Percentiles rank a stretch among this genome's conserved stretches.
These are phyloP conservation scores for Suricata suricatta DNA, from an alignment of 2,113 vertebrate genomes.

Conservation along the genomic window DNA sequence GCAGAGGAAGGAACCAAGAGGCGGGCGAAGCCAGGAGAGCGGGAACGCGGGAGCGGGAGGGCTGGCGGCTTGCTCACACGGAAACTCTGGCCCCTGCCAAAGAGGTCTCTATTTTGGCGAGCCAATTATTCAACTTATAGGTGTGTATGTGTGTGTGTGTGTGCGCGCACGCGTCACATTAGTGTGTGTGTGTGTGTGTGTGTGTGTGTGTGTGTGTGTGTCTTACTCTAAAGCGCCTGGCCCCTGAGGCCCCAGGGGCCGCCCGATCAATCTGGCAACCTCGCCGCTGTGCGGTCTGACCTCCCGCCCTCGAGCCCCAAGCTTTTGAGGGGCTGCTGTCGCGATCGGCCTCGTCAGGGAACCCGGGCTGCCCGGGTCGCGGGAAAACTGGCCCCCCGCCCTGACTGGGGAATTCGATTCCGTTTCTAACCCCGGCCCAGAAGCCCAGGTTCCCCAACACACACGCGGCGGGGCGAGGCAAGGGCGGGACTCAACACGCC, in stretches of 20 bases:
- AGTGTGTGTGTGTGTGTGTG: too few relatives aligned
- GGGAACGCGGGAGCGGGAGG: constrained; percentile 62
- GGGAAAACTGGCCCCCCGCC: neutral
- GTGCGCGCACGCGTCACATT: neutral
- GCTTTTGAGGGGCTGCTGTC: neutral
- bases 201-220: neutral
- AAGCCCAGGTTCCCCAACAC: neutral
- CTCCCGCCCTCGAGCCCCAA: neutral
- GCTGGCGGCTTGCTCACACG: constrained; percentile 48
- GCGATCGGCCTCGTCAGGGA: neutral
- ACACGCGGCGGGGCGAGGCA: constrained; percentile 8
- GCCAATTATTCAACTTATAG: constrained; percentile 33
- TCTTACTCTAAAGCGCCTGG: constrained; percentile 14
- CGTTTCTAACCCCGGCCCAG: neutral
- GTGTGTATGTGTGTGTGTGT: neutral
- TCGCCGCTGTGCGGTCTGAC: neutral
- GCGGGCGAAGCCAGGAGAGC: constrained; percentile 55
- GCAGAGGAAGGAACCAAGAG: constrained; percentile 23
- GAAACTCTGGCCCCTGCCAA: constrained; percentile 64
- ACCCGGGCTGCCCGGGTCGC: neutral
- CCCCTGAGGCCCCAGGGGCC: neutral
- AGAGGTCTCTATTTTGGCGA: constrained; percentile 66
- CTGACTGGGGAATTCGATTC: neutral
- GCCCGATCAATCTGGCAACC: neutral
- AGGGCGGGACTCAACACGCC: neutral